Evolutionary conservation across 2,797 vertebrate genomes (phyloP), one percentile per base, ranked within the genome.

Genomic region (Rhinella marina): DNA sequence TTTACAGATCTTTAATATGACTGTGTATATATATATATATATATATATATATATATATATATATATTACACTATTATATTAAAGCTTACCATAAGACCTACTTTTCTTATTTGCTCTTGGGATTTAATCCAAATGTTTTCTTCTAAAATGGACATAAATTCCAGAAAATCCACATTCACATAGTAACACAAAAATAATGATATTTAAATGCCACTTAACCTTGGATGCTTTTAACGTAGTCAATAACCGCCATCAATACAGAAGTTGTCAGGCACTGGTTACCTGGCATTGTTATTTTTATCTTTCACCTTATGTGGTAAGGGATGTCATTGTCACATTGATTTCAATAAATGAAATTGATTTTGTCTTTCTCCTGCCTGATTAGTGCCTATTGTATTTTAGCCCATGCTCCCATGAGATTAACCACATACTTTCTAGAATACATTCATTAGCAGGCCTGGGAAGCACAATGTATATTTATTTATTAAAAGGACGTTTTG

Each of bases 271-370:
- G 61, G 70, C 56, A 89, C 61, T 70, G 83, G 81, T 86, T 86
- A 70, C 66, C 80, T 89, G 72, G 41, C 80, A 41, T 85, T 86
- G 80, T 78, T 89, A 89, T 89, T 89, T 86, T 86, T 86, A 83
- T 78, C 80, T 83, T 82, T 89, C 84, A 89, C 88, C 88, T 86
- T 89, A 78, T 86, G 85, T 73, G 88, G 88, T 89, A 68, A 89
- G 27, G 41, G 85, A 86, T 83, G 88, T 86, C 80, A 86, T 83
- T 77, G 75, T 19, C 85, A 83, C 21, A 89, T 86, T 73, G 81
- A 86, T 86, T 83, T 82, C 61, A 86, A 86, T 77, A 86, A 86
- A 89, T 80, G 7, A 84, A 19, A 89, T 89, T 83, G 88, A 89
- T 89, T 89, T 89, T 41, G 82, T 80, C 72, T 81, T 83, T 86